Evolutionary conservation across 1,140 invertebrate genomes (phyloP), one percentile per base, ranked within the genome.

Genomic region (Fragariocoptes setiger): DNA sequence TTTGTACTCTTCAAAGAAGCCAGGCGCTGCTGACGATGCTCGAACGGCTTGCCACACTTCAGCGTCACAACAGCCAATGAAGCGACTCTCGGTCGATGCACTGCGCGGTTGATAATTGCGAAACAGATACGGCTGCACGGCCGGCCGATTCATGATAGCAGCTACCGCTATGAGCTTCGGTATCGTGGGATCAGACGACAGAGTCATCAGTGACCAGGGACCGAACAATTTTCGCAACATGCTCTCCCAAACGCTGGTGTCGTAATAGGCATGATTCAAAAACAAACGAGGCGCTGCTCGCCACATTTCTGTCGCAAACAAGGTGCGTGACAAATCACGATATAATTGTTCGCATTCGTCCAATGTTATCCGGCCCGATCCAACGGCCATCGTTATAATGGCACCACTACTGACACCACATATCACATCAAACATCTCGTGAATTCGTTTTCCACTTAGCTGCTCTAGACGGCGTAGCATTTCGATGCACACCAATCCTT

Each of bases 11-110:
- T 78, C 70, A 60, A 85, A 90, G 60, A 85, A 85, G 0, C 75
- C 76, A 2, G 83, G 83, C 16, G 83, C 83, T 38, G 83, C 80
- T 35, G 79, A 75, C 5, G 79, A 85, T 8, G 80, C 82, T 52
- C 80, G 59, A 3, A 82, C 70, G 12, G 77, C 75, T 62, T 88
- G 71, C 78, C 82, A 92, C 14, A 85, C 53, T 49, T 62, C 59
- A 46, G 76, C 66, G 37, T 68, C 65, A 46, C 66, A 66, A 19
- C 66, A 71, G 21, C 85, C 83, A 38, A 66, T 64, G 54, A 83
- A 86, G 44, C 73, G 70, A 40, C 72, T 73, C 8, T 38, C 31
- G n/a, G 37, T 36, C 42, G 72, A 67, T 3, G 70, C 62, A 37
- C 68, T 63, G 48, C 68, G 66, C 12, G 77, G 76, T 40, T 72